phyloP scores from a whole-genome alignment of 2,797 vertebrate genomes.

The Enteromius treurensis region DNA sequence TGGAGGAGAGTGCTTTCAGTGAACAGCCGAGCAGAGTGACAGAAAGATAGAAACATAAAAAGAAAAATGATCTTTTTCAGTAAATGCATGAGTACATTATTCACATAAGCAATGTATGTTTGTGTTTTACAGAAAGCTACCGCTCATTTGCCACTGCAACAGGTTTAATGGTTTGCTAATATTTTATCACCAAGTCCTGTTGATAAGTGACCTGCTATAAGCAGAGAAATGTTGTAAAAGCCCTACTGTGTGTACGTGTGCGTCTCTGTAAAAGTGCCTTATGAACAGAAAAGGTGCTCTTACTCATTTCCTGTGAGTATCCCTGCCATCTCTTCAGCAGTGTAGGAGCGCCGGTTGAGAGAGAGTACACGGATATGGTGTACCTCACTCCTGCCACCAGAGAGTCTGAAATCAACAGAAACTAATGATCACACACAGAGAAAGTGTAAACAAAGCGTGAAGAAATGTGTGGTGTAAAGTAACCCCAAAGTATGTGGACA shows the following conservation, averaged over 20 bases:
- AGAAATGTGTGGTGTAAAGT: neutral
- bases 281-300: constrained; percentile 28
- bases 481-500: neutral
- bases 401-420: constrained; percentile 61
- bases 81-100: neutral
- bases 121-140: neutral
- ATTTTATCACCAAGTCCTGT: neutral
- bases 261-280: neutral
- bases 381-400: constrained; percentile 76
- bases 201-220: neutral
- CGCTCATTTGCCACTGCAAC: neutral
- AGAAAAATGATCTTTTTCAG: neutral
- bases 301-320: constrained; percentile 76
- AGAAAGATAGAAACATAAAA: neutral
- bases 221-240: neutral
- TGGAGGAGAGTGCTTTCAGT: too few species aligned
- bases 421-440: constrained; percentile 11
- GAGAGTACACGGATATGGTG: constrained; percentile 74
- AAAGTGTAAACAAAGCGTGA: constrained; percentile 37
- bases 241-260: neutral
- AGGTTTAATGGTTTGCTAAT: neutral
- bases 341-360: constrained; percentile 64
- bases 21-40: too few species aligned
- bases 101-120: neutral
- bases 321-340: constrained; percentile 72